Conservation (phyloP, 2,797 vertebrate genomes). For the Notoglanidium macrostoma region DNA sequence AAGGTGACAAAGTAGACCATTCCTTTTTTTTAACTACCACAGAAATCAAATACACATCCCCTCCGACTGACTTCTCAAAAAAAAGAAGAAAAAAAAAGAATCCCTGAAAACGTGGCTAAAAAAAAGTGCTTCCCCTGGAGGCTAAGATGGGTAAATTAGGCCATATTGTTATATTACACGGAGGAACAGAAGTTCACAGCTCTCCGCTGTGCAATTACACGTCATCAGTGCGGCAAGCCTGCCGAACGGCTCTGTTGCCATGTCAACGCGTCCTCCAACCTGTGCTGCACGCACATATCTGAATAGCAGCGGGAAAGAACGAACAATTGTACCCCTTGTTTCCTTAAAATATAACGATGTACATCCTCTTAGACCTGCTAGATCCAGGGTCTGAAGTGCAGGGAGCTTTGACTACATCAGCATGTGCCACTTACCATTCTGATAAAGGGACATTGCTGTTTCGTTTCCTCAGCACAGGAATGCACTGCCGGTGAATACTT, state of each 20-base stretch:
- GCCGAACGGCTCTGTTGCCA: slow-evolving; percentile 71
- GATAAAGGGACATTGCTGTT: not conserved
- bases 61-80: slow-evolving; percentile 20
- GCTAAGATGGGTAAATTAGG: slow-evolving; percentile 46
- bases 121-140: slow-evolving; percentile 56
- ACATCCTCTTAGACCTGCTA: not conserved
- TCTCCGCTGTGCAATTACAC: slow-evolving; percentile 57
- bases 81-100: slow-evolving; percentile 11
- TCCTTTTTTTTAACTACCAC: not conserved
- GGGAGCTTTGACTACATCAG: not conserved
- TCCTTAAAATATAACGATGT: not conserved
- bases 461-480: not conserved
- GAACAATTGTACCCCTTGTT: slow-evolving; percentile 7
- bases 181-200: slow-evolving; percentile 42
- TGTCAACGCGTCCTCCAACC: slow-evolving; percentile 69
- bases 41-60: slow-evolving; percentile 29
- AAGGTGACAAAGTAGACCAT: not conserved
- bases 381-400: not conserved
- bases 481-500: not conserved
- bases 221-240: slow-evolving; percentile 62
- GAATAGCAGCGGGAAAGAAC: slow-evolving; percentile 53
- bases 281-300: slow-evolving; percentile 62
- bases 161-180: slow-evolving; percentile 42
- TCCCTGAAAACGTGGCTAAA: slow-evolving; percentile 61
- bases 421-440: not conserved